A percentile compares a stretch with the other conserved stretches of the same genome.
Conservation (phyloP, 2,888 invertebrate species). For the Chloroclysta siterata region DNA sequence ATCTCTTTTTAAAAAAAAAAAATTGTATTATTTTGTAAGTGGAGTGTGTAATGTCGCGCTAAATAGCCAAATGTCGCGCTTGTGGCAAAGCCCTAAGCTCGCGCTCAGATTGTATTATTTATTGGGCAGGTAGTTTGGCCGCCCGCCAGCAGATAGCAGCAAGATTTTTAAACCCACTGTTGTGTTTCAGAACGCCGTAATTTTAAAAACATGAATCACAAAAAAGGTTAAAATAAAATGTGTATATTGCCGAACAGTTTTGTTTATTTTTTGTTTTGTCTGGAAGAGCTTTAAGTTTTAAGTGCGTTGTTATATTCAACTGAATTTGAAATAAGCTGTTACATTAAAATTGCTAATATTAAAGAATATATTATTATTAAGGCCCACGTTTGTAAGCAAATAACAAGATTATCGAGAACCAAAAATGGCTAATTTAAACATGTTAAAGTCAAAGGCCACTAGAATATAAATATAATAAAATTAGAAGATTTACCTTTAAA, state of each 20-base stretch:
- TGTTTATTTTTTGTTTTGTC: slow-evolving; percentile 42
- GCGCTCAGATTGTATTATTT: slow-evolving; percentile 75
- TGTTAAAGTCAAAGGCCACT: too few species aligned
- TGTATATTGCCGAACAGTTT: slow-evolving; percentile 48
- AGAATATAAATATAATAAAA: too few species aligned
- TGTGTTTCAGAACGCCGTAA: slow-evolving; percentile 75
- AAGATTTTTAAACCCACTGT: slow-evolving; percentile 75
- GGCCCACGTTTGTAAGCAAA: too few species aligned
- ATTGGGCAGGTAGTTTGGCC: slow-evolving; percentile 82
- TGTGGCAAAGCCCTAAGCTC: slow-evolving; percentile 36
- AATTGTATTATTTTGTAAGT: too few species aligned
- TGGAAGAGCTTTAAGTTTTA: slow-evolving; percentile 13
- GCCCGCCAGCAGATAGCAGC: slow-evolving; percentile 74
- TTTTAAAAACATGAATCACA: slow-evolving; percentile 75
- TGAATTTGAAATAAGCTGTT: too few species aligned
- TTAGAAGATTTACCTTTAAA: too few species aligned
- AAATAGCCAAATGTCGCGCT: slow-evolving; percentile 37
- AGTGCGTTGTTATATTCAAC: too few species aligned
- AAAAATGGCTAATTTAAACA: too few species aligned
- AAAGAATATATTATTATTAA: too few species aligned
- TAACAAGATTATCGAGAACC: too few species aligned
- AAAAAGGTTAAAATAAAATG: slow-evolving; percentile 61
- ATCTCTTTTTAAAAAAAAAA: too few species aligned
- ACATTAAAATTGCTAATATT: too few species aligned
- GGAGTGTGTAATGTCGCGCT: slow-evolving; percentile 29